A percentile compares a stretch with the other conserved stretches of the same genome.
These are phyloP conservation scores for Sialis fuliginosa DNA, from an alignment of 2,888 invertebrate genomes.

Conservation along the genomic window DNA sequence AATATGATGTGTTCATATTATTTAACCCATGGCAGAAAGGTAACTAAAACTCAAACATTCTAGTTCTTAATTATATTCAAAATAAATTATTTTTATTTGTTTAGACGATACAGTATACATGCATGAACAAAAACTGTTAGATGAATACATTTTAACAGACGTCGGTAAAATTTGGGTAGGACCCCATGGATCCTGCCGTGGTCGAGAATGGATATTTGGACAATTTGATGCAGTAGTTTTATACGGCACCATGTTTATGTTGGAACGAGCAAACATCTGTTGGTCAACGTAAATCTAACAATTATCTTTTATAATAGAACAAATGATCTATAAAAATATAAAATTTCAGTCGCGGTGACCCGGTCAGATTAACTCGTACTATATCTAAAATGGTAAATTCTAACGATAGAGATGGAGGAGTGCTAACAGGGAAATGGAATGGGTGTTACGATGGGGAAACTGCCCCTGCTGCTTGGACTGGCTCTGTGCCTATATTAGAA, in stretches of 20 bases:
- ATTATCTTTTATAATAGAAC: not conserved
- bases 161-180: constrained; percentile 76
- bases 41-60: constrained; percentile 19
- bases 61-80: too few species aligned
- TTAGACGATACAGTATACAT: constrained; percentile 61
- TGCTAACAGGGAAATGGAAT: constrained; percentile 56
- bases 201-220: constrained; percentile 71
- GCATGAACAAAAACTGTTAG: constrained; percentile 46
- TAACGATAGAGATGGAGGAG: constrained; percentile 53
- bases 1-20: constrained; percentile 52
- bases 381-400: constrained; percentile 62
- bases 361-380: constrained; percentile 45
- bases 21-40: constrained; percentile 76
- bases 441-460: constrained; percentile 57
- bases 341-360: constrained; percentile 39
- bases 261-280: constrained; percentile 45
- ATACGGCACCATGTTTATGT: constrained; percentile 49
- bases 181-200: constrained; percentile 47
- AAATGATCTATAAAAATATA: too few species aligned
- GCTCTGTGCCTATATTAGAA: constrained; percentile 58
- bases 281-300: constrained; percentile 29
- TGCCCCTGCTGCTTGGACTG: constrained; percentile 64
- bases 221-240: constrained; percentile 59
- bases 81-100: not conserved
- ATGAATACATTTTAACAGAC: constrained; percentile 65